Evolutionary conservation across 2,113 vertebrate species (phyloP).

Genomic region (Microcebus murinus): DNA sequence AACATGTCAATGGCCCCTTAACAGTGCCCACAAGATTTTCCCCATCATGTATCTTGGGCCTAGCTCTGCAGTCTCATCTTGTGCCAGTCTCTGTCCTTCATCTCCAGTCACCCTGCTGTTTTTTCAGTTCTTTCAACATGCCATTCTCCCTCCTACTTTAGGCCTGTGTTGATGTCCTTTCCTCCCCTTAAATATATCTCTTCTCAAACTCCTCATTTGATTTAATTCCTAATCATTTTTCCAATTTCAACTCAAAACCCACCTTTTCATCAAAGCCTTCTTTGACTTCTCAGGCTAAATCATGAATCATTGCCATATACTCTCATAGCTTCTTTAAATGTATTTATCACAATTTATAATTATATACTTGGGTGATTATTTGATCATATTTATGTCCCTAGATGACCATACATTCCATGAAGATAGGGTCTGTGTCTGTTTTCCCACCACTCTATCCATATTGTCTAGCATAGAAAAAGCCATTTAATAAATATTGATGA

Average conservation of each 20-base stretch:
- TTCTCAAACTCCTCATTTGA: not conserved
- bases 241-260: not conserved
- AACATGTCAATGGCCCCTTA: not conserved
- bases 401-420: not conserved
- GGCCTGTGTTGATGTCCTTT: not conserved
- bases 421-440: not conserved
- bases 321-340: not conserved
- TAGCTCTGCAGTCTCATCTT: not conserved
- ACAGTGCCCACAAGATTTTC: fast-evolving
- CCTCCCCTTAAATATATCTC: not conserved
- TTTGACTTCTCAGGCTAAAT: not conserved
- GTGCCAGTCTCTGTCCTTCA: not conserved
- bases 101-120: not conserved
- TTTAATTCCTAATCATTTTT: not conserved
- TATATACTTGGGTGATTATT: not conserved
- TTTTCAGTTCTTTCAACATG: not conserved
- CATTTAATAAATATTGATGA: not conserved
- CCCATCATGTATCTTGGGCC: not conserved
- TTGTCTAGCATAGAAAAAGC: not conserved
- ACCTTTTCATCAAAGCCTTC: not conserved
- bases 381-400: not conserved
- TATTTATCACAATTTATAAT: not conserved
- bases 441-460: not conserved
- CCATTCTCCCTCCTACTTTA: not conserved
- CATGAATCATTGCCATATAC: not conserved